Percentiles rank a stretch among this genome's conserved stretches.
Evolutionary conservation across 2,888 invertebrate species (phyloP).

Genomic region (Cacoxenus indagator): DNA sequence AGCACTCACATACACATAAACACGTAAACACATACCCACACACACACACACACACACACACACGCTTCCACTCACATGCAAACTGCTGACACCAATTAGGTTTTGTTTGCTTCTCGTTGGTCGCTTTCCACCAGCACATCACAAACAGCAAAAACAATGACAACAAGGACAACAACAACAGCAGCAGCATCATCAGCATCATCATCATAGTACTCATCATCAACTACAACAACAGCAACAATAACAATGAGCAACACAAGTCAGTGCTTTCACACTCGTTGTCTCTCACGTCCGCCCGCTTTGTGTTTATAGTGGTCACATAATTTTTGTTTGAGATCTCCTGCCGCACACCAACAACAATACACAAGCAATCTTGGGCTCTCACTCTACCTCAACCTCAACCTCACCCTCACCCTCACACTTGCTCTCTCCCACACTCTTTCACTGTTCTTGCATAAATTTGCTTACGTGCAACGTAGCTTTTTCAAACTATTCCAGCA

Average conservation of each 20-base stretch:
- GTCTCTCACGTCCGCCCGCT: too few relatives aligned
- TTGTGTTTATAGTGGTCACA: slow-evolving; percentile 5
- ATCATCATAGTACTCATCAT: too few relatives aligned
- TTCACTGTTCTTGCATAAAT: background rate
- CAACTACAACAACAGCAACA: too few relatives aligned
- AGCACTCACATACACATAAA: slow-evolving; percentile 26
- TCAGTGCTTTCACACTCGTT: too few relatives aligned
- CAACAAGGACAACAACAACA: too few relatives aligned
- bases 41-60: slow-evolving; percentile 25
- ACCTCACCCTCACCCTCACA: background rate
- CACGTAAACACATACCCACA: background rate
- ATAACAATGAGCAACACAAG: too few relatives aligned
- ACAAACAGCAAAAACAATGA: too few relatives aligned
- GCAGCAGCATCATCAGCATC: too few relatives aligned
- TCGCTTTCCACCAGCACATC: background rate
- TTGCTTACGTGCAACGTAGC: background rate
- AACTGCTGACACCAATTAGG: slow-evolving; percentile 61
- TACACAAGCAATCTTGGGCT: too few relatives aligned
- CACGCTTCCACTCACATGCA: slow-evolving; percentile 36
- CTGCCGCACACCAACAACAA: too few relatives aligned
- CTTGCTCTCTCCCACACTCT: background rate
- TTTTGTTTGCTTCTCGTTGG: slow-evolving; percentile 39
- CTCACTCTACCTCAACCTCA: too few relatives aligned
- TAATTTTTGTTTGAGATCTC: slow-evolving; percentile 15
- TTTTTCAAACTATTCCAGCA: background rate